Evolutionary conservation across 2,113 vertebrate genomes (phyloP), one percentile per base, ranked within the genome.

Genomic region (Rhynchomys soricoides): DNA sequence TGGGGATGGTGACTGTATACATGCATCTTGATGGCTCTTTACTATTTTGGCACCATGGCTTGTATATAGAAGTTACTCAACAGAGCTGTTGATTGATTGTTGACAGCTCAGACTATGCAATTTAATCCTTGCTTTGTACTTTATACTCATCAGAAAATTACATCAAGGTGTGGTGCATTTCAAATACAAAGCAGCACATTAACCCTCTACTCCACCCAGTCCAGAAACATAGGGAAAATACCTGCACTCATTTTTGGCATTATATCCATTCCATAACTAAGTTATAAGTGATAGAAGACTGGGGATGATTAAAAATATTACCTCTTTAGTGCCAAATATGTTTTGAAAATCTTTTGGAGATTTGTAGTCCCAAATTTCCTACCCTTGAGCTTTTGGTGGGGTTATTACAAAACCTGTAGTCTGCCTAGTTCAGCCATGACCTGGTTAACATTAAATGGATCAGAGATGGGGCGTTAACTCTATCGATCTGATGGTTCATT

Each of bases 101-200:
- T 97, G 92, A 95, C 88, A 93, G 43, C 26, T 78, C 40, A 89
- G 81, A 24, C 85, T 73, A 82, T 96, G 70, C 90, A 94, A 97
- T 96, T 93, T 95, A 95, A 95, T 96, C 94, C 90, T 75, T 55
- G 73, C 59, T 95, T 96, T 96, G 93, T 86, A 71, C 45, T 95
- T 88, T 88, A 88, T 92, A 62, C 89, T 94, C 86, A 96, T 90
- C 90, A 82, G 95, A 94, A 96, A 96, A 97, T 97, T 93, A 52
- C 82, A 95, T 86, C 48, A 86, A 97, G 94, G 95, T 81, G 97
- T 97, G 97, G 96, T 75, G 13, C 90, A 57, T 95, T 96, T 97
- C 88, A 86, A 31, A 40, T 83, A 83, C 86, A 94, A 89, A 96
- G 62, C 40, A 94, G 75, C 34, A 34, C 1, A 55, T 89, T 75